Evolutionary conservation across 1,140 invertebrate genomes (phyloP).

Genomic region (Dermatophagoides farinae): DNA sequence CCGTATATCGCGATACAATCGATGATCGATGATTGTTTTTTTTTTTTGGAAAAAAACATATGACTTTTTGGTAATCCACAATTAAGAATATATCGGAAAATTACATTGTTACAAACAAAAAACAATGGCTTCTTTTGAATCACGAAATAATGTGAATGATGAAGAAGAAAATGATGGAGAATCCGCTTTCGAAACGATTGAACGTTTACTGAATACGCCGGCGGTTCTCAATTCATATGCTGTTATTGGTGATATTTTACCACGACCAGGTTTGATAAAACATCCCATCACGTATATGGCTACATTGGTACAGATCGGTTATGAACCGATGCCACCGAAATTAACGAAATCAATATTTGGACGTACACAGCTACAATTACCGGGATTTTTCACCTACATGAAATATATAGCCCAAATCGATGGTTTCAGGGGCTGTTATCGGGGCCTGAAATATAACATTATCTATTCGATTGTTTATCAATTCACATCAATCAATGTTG

Average conservation of each 20-base stretch:
- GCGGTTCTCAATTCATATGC: too few relatives aligned
- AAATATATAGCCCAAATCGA: slow-evolving; percentile 16
- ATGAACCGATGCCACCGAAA: slow-evolving; percentile 58
- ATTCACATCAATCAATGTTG: slow-evolving; percentile 12
- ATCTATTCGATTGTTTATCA: neutral
- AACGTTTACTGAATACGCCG: too few relatives aligned
- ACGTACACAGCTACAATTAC: slow-evolving; percentile 49
- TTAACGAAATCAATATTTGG: slow-evolving; percentile 51
- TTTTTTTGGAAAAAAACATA: too few relatives aligned
- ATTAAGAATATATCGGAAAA: too few relatives aligned
- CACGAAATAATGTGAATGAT: too few relatives aligned
- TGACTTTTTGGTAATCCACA: too few relatives aligned
- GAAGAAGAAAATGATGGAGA: too few relatives aligned
- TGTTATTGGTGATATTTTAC: neutral
- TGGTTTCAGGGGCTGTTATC: slow-evolving; percentile 10
- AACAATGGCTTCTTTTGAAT: too few relatives aligned
- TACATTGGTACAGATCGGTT: slow-evolving; percentile 26
- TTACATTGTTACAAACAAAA: too few relatives aligned
- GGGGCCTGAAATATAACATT: slow-evolving; percentile 10
- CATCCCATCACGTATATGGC: slow-evolving; percentile 26
- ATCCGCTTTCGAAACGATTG: too few relatives aligned
- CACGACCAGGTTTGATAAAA: neutral
- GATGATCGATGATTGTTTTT: too few relatives aligned
- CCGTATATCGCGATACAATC: too few relatives aligned
- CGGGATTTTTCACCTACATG: slow-evolving; percentile 70